A percentile compares a stretch with the other conserved stretches of the same genome.
These are phyloP conservation scores for Stomatorhinus walkeri DNA, from an alignment of 2,797 vertebrate genomes.

Conservation along the genomic window DNA sequence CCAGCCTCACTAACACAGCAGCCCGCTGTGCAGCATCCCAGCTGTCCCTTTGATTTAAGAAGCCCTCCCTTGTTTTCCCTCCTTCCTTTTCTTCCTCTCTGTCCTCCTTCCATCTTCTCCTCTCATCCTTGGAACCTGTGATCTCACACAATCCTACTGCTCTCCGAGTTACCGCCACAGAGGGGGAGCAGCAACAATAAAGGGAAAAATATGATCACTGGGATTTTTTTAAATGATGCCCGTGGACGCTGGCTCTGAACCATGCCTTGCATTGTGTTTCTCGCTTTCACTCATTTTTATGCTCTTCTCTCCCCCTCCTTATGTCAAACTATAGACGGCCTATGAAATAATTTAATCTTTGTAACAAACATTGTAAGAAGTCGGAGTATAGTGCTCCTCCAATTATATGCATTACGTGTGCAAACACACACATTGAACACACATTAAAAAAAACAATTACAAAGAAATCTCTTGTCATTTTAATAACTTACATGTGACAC, in stretches of 20 bases:
- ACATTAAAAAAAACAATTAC: not conserved
- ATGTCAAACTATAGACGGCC: not conserved
- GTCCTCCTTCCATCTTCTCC: constrained; percentile 37
- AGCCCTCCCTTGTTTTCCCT: constrained; percentile 31
- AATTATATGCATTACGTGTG: not conserved
- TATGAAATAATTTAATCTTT: not conserved
- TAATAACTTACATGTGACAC: constrained; percentile 5
- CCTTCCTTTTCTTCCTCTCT: constrained; percentile 13
- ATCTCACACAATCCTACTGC: constrained; percentile 48
- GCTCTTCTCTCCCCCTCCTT: constrained; percentile 30
- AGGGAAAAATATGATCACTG: constrained; percentile 45
- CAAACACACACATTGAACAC: not conserved
- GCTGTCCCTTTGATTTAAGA: constrained; percentile 52
- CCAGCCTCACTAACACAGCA: constrained; percentile 8
- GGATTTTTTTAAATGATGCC: constrained; percentile 55
- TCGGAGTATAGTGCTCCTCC: constrained; percentile 19
- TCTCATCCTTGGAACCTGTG: constrained; percentile 54
- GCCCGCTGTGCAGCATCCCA: constrained; percentile 41
- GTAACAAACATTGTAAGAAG: constrained; percentile 15
- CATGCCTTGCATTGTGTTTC: not conserved
- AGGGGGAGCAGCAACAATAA: constrained; percentile 46
- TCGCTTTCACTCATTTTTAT: constrained; percentile 45
- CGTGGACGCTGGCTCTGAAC: constrained; percentile 45
- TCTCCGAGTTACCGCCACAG: constrained; percentile 41
- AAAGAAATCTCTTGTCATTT: not conserved